These are phyloP conservation scores for Gobionotothen gibberifrons DNA, from an alignment of 2,797 vertebrate species.

Conservation along the genomic window DNA sequence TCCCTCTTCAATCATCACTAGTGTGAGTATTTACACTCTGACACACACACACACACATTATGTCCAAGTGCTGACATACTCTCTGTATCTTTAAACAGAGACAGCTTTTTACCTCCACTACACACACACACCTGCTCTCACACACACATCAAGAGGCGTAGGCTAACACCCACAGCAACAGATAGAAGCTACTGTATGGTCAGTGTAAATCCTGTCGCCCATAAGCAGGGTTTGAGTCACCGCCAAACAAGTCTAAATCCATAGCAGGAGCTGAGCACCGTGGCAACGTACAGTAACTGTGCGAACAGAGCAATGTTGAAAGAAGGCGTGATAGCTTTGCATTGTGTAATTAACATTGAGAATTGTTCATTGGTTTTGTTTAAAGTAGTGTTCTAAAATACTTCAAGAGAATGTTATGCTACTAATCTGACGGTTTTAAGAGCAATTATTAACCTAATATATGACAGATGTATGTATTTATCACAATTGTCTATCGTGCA, in stretches of 20 bases:
- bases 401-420: too few relatives aligned
- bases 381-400: background rate
- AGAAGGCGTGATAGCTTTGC: background rate
- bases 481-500: background rate
- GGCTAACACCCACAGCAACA: slow-evolving; percentile 7
- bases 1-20: slow-evolving; percentile 19
- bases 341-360: background rate
- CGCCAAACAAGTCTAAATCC: slow-evolving; percentile 65
- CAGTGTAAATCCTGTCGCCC: slow-evolving; percentile 52
- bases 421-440: background rate
- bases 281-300: slow-evolving; percentile 15
- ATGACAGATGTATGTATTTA: background rate
- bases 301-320: slow-evolving; percentile 15
- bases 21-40: slow-evolving; percentile 4
- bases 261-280: slow-evolving; percentile 43
- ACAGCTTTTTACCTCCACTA: slow-evolving; percentile 11
- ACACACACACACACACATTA: background rate
- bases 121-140: background rate
- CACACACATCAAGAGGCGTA: background rate
- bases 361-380: background rate
- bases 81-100: slow-evolving; percentile 12
- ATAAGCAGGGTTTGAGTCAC: slow-evolving; percentile 63
- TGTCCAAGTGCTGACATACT: slow-evolving; percentile 22
- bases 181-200: slow-evolving; percentile 31
- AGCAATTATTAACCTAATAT: background rate